Evolutionary conservation across 1,140 invertebrate genomes (phyloP), one percentile per base, ranked within the genome.

Genomic region (Apis laboriosa): DNA sequence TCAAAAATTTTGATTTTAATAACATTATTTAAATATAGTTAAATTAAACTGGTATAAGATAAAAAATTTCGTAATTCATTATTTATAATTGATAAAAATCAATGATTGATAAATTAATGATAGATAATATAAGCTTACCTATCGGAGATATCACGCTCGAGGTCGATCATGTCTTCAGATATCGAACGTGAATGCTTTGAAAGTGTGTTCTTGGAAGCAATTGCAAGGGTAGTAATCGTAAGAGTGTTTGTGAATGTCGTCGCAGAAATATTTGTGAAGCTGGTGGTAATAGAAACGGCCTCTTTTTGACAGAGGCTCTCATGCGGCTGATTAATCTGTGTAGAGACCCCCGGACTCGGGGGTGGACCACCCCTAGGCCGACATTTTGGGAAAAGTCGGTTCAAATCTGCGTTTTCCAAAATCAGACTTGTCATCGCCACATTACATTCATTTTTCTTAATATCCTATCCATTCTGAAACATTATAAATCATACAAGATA

Each of bases 381-480:
- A 92, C 94, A 94, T 94, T 94, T 94, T 83, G 93, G 93, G 90
- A 94, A 94, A 89, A 94, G 92, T 91, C 90, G 93, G 87, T 93
- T 94, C 89, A 94, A 92, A 86, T 94, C 94, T 82, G 93, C 90
- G 93, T 94, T 94, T 88, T 94, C 94, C 91, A 94, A 93, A 89
- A 94, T 94, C 93, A 94, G 89, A 80, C 93, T 94, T 93, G 94
- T 94, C 94, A 94, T 94, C 94, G 94, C 94, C 93, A 90, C 88
- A 84, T 81, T 82, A 90, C 90, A 76, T 91, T 91, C 91, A 88
- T 90, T 70, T 89, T 87, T 82, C 76, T 86, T 77, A 88, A 75
- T 64, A 85, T 77, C 81, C 85, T 91, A 81, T 90, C 89, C 91
- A 92, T 92, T 90, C 91, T 92, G 71, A n/a, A 86, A 82, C 9